Percentiles rank a stretch among this genome's conserved stretches.
phyloP scores from a whole-genome alignment of 2,113 vertebrate species.

The Morphnarchus princeps region DNA sequence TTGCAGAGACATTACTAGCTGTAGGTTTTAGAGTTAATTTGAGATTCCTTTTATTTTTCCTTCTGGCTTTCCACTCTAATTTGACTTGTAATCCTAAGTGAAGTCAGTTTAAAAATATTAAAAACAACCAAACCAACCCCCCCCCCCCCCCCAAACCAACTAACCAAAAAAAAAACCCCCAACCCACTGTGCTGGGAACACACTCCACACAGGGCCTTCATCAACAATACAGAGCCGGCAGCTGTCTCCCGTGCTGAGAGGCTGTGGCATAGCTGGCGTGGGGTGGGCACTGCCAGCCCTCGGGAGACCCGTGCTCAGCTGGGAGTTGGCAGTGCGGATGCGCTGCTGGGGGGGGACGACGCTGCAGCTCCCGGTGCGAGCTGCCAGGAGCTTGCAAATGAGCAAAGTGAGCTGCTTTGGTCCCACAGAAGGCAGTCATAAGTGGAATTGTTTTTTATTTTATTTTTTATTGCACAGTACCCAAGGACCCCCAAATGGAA shows the following conservation, averaged over 20 bases:
- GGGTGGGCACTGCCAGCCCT: neutral
- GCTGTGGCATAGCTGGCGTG: neutral
- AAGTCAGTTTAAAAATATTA: conserved; percentile 29
- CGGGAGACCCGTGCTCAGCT: rapidly evolving
- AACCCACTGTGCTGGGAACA: no score
- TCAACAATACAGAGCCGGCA: neutral
- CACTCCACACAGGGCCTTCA: neutral
- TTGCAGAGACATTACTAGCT: neutral
- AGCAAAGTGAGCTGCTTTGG: neutral
- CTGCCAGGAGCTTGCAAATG: neutral
- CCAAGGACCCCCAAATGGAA: neutral
- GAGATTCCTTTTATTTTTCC: conserved; percentile 31
- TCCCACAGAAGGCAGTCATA: neutral
- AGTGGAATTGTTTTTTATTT: neutral
- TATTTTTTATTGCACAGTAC: neutral
- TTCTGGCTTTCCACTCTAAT: conserved; percentile 43
- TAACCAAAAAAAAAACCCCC: neutral
- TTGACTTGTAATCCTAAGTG: conserved; percentile 21
- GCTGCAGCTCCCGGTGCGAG: rapidly evolving
- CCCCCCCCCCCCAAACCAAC: neutral
- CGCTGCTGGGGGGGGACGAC: neutral
- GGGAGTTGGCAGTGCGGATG: neutral
- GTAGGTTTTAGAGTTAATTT: conserved; percentile 40
- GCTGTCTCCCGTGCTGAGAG: neutral
- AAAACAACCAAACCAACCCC: neutral